phyloP scores from a whole-genome alignment of 2,888 invertebrate genomes.

The Zhuqinia jingwanae region DNA sequence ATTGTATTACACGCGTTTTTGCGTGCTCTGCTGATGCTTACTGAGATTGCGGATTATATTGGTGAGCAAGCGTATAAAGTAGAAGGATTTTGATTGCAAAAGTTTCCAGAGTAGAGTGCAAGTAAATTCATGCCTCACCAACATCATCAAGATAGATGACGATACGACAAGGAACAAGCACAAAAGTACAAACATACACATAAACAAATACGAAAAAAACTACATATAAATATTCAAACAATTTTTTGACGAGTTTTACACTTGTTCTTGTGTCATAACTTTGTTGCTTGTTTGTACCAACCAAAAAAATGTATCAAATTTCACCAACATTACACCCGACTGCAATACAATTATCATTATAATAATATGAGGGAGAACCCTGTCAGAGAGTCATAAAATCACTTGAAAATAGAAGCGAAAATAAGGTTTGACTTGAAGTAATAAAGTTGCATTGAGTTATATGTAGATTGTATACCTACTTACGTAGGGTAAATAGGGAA shows the following conservation, averaged over 20 bases:
- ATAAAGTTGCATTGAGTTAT: constrained; percentile 53
- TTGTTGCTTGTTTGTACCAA: constrained; percentile 6
- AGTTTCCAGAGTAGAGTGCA: background rate
- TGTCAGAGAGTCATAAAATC: constrained; percentile 51
- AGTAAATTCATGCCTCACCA: constrained; percentile 38
- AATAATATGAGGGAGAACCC: background rate
- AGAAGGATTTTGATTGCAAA: background rate
- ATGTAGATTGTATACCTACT: too few species aligned
- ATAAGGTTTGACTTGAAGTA: constrained; percentile 54
- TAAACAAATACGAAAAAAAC: background rate
- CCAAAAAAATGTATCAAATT: constrained; percentile 58
- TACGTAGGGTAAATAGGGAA: too few species aligned
- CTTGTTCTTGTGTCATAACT: constrained; percentile 25
- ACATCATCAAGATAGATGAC: background rate
- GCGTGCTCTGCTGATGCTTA: background rate
- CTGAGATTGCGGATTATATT: background rate
- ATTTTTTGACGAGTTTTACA: background rate
- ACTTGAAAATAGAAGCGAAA: constrained; percentile 54
- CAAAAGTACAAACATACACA: too few species aligned
- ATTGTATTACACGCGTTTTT: background rate
- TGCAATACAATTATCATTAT: background rate
- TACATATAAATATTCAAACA: constrained; percentile 1
- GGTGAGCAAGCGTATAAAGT: background rate
- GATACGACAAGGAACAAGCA: constrained; percentile 4
- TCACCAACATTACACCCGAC: background rate